Evolutionary conservation across 2,888 invertebrate species (phyloP), one percentile per base, ranked within the genome.

Genomic region (Nomada fabriciana): DNA sequence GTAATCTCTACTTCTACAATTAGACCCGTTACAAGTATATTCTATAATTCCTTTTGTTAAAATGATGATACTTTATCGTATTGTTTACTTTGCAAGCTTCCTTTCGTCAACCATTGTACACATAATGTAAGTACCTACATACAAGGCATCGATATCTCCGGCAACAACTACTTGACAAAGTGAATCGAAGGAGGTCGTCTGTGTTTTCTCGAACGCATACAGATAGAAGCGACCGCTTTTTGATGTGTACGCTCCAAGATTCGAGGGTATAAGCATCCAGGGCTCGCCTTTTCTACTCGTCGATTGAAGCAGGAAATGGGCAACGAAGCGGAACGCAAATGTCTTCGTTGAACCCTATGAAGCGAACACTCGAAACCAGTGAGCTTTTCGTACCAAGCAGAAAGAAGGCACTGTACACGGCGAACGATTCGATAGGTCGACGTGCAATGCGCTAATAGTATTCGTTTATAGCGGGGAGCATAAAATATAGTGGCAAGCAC

Each of bases 311-410:
- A n/a, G 63, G 70, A 76, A 82, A 71, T 68, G 81, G 80, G 76
- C 87, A 89, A 85, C 79, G 86, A 87, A 79, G 83, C 80, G 82
- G 70, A 81, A 84, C 76, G 68, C 79, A 80, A 89, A 89, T 88
- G 83, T 87, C 85, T 80, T 85, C 76, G 80, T 83, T 65, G 82
- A 81, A 90, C 86, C 86, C 83, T 87, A 80, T 71, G 78, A 73
- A 75, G 72, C 74, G 80, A 80, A 82, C 80, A 43, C 63, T 52
- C 61, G 3, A 57, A 72, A 80, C 63, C 57, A 61, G 63, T 63
- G 61, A 68, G 72, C 63, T 63, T 63, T 57, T 36, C 67, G 50
- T 43, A 36, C 13, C 29, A 52, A 23, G 15, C 11, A 42, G 13
- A 47, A 23, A n/a, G 47, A 43, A 42, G 52, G 42, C 52, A 52